Conservation (phyloP, 2,888 invertebrate genomes). For the Agonopterix arenella region DNA sequence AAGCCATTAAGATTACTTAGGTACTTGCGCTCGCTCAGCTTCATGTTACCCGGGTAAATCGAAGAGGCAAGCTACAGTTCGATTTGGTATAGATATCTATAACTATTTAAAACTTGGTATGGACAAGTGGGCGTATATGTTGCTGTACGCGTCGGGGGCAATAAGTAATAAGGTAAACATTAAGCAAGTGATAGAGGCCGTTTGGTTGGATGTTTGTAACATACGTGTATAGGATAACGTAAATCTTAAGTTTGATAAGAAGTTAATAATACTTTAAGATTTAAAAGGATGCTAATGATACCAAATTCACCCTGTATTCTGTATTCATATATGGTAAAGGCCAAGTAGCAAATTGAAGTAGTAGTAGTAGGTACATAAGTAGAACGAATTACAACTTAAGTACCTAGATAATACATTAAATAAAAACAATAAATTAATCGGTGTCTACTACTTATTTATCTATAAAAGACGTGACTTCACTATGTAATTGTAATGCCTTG, state of each 20-base stretch:
- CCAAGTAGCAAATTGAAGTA: too few species aligned
- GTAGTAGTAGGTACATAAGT: too few species aligned
- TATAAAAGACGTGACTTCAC: not conserved
- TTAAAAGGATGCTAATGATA: too few species aligned
- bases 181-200: conserved; percentile 51
- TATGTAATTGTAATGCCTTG: not conserved
- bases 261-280: too few species aligned
- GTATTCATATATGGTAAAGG: too few species aligned
- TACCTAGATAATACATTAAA: too few species aligned
- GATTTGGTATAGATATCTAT: conserved; percentile 24
- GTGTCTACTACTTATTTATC: not conserved
- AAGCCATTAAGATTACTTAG: conserved; percentile 32
- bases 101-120: conserved; percentile 30
- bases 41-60: conserved; percentile 36
- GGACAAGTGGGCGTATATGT: conserved; percentile 51
- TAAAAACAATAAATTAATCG: too few species aligned
- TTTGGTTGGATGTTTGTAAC: conserved; percentile 24
- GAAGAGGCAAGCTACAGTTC: conserved; percentile 26
- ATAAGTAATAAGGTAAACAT: conserved; percentile 69
- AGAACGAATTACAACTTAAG: too few species aligned
- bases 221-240: not conserved
- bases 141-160: conserved; percentile 55
- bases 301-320: too few species aligned
- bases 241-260: not conserved
- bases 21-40: conserved; percentile 31